Base-by-base conservation (phyloP, 2,797 vertebrate genomes). In the Merluccius polli region DNA sequence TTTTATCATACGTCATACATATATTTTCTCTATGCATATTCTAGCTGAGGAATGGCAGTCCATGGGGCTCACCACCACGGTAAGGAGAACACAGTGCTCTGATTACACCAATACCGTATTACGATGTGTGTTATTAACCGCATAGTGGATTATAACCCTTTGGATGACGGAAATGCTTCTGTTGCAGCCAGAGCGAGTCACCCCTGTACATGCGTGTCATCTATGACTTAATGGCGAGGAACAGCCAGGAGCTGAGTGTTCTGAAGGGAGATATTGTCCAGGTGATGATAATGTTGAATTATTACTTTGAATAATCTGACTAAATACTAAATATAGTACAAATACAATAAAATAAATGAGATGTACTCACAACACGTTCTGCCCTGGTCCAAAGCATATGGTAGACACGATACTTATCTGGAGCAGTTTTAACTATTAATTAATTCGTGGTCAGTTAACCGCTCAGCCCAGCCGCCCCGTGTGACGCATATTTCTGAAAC, bases 171-270 rank as follows among this genome's bases (percentile, higher is more conserved):
- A 15, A 30, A 32, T 36, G 24, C 69, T 73, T 44, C 3, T 63
- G 21, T 78, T 86, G 75, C 82, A 91, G 88, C 13, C 71, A 72
- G 41, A 74, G 21, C 2, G 87, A 88, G 36, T 65, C 82, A 0
- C 79, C 82, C 0, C 52, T 79, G 21, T 11, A 87, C 75, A 94
- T 92, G 90, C 89, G 86, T n/a, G 96, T 93, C 69, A 87, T 94
- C 0, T 94, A 94, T 3, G 92, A 96, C 77, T 97, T 98, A 79
- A 81, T 92, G 89, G 95, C 93, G 27, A 93, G 95, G 83, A 97
- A 97, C 85, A 82, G 72, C 1, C 91, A 71, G 83, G 97, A 98
- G 86, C 93, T 98, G 83, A 95, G 89, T 13, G 69, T 96, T 29
- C 87, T 84, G 86, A 95, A 91, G 80, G 96, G 94, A 1, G 96